These are phyloP conservation scores for Trichomalopsis sarcophagae DNA, from an alignment of 1,140 invertebrate genomes.

Conservation along the genomic window DNA sequence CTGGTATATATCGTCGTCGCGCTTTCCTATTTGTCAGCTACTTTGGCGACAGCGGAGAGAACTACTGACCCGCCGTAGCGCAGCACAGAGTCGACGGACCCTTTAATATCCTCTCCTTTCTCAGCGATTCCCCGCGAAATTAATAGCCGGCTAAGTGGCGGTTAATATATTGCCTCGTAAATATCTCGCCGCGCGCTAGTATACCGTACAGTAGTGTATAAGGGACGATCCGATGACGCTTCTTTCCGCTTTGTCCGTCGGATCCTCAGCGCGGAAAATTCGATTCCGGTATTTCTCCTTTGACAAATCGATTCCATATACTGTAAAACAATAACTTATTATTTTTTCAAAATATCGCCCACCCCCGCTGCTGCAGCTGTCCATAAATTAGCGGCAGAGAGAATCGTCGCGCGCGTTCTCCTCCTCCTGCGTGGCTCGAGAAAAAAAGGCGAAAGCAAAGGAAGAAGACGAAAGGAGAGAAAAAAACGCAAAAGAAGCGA, in stretches of 20 bases:
- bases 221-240: neutral
- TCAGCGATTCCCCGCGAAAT: conserved; percentile 68
- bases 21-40: conserved; percentile 45
- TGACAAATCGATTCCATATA: too few species aligned
- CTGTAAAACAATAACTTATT: too few species aligned
- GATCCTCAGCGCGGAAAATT: neutral
- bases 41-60: conserved; percentile 17
- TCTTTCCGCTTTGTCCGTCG: neutral
- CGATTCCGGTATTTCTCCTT: neutral
- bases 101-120: conserved; percentile 66
- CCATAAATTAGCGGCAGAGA: conserved; percentile 40
- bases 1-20: neutral
- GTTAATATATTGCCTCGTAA: conserved; percentile 73
- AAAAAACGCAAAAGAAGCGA: neutral
- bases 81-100: neutral
- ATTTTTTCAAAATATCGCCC: conserved; percentile 5
- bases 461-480: neutral
- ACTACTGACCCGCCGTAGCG: conserved; percentile 5
- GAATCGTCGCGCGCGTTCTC: neutral
- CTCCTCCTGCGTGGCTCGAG: neutral
- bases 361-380: conserved; percentile 28
- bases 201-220: neutral
- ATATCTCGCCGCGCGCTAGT: conserved; percentile 63
- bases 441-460: neutral
- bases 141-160: conserved; percentile 72